Evolutionary conservation across 2,797 vertebrate genomes (phyloP).

Genomic region (Intellagama lesueurii): DNA sequence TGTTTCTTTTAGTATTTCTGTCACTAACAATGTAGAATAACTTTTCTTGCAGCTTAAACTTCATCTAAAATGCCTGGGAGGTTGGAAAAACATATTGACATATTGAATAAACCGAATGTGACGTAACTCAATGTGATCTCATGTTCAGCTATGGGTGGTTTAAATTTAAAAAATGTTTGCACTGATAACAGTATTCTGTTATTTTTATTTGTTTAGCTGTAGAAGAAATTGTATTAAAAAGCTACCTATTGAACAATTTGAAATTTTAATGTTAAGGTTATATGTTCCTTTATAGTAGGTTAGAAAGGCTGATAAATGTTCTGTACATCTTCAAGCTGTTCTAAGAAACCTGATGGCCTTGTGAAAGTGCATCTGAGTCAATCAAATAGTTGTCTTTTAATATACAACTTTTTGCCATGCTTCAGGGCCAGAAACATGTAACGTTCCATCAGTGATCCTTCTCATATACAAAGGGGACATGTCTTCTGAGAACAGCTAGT

Average conservation of each 20-base stretch:
- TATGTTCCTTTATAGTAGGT: neutral
- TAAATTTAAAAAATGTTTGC: neutral
- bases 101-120: conserved; percentile 1
- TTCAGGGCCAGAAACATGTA: neutral
- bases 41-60: neutral
- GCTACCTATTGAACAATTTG: neutral
- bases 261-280: neutral
- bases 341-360: neutral
- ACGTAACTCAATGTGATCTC: neutral
- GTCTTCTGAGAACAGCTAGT: neutral
- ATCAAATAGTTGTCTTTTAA: neutral
- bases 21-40: neutral
- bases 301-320: neutral
- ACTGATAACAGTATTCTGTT: neutral
- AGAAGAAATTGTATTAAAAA: neutral
- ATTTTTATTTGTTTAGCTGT: neutral
- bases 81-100: conserved; percentile 12
- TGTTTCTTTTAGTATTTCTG: neutral
- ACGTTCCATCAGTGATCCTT: neutral
- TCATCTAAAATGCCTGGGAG: conserved; percentile 2
- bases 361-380: neutral
- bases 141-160: neutral
- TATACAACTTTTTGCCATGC: neutral
- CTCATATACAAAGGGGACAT: too few relatives aligned
- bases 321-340: neutral